Conservation (phyloP, 1,140 invertebrate genomes). For the Bombyx mandarina region DNA sequence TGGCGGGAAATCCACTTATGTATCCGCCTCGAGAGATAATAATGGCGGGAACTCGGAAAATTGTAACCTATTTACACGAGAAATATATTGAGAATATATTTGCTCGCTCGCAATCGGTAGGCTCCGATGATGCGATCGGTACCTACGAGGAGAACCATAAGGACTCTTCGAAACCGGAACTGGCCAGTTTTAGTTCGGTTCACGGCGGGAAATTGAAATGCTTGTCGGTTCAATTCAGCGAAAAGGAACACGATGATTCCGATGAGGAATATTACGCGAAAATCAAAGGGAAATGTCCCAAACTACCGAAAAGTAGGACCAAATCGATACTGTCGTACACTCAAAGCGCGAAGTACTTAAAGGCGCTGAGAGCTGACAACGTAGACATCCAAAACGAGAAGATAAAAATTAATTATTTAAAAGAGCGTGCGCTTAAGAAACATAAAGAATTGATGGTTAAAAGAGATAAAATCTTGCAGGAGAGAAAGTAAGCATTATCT, state of each 20-base stretch:
- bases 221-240: constrained; percentile 40
- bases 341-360: constrained; percentile 58
- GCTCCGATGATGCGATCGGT: constrained; percentile 24
- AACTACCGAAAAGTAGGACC: constrained; percentile 41
- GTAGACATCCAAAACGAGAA: constrained; percentile 35
- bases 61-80: constrained; percentile 62
- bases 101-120: constrained; percentile 22
- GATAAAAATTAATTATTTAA: constrained; percentile 42
- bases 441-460: constrained; percentile 46
- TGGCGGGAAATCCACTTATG: constrained; percentile 67
- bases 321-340: constrained; percentile 30
- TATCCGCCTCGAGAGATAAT: constrained; percentile 66
- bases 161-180: constrained; percentile 7
- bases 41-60: constrained; percentile 46
- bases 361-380: constrained; percentile 18
- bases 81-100: constrained; percentile 46
- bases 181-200: constrained; percentile 47
- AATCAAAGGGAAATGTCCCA: constrained; percentile 50
- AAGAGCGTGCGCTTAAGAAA: constrained; percentile 48
- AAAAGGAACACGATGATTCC: constrained; percentile 31
- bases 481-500: constrained; percentile 58
- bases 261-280: constrained; percentile 41
- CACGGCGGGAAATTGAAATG: constrained; percentile 30
- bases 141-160: constrained; percentile 8
- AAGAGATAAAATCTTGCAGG: constrained; percentile 60